These are phyloP conservation scores for Lissonota sp. DNA, from an alignment of 2,888 invertebrate species.

Conservation along the genomic window DNA sequence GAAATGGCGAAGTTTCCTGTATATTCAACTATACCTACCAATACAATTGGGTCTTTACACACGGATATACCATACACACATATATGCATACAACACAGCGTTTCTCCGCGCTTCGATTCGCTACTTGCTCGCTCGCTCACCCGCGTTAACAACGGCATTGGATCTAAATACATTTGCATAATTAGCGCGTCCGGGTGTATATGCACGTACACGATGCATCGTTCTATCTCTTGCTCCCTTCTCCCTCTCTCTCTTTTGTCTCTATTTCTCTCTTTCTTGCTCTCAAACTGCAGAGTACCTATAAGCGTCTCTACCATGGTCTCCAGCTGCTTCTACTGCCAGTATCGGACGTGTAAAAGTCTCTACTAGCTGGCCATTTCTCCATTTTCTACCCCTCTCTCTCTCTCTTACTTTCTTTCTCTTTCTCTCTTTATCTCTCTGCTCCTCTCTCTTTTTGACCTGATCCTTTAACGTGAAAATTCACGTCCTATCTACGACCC, in stretches of 20 bases:
- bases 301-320: constrained; percentile 10
- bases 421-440: not conserved
- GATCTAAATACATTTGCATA: constrained; percentile 79
- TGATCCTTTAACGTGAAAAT: constrained; percentile 22
- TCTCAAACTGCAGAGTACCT: constrained; percentile 4
- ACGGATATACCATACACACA: not conserved
- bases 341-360: constrained; percentile 47
- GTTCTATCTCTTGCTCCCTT: constrained; percentile 46
- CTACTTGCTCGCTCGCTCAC: constrained; percentile 59
- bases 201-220: constrained; percentile 69
- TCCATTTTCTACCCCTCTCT: constrained; percentile 7
- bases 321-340: constrained; percentile 34
- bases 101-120: constrained; percentile 42
- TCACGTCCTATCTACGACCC: too few relatives aligned
- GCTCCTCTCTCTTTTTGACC: not conserved
- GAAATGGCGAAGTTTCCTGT: not conserved
- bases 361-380: constrained; percentile 19
- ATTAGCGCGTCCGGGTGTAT: constrained; percentile 75
- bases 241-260: constrained; percentile 22
- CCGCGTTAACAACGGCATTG: constrained; percentile 74
- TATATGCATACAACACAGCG: not conserved
- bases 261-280: constrained; percentile 15
- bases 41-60: not conserved
- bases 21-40: not conserved
- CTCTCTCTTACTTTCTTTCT: constrained; percentile 37